Conservation (phyloP, 2,113 vertebrate species). For the Pogonocichla stellata region DNA sequence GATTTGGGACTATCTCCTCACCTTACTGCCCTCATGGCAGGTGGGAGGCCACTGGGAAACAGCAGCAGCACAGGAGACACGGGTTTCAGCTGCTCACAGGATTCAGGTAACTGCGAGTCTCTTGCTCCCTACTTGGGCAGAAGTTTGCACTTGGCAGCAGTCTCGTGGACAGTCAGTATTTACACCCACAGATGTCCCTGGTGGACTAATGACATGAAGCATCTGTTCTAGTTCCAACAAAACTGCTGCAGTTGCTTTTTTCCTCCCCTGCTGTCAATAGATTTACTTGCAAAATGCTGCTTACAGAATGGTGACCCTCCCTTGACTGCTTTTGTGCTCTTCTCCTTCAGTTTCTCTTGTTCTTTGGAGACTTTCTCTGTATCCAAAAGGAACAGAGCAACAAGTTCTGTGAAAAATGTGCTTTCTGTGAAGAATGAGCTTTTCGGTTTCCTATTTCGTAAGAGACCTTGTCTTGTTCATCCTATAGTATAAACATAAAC, state of each 20-base stretch:
- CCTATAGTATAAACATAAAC: not conserved
- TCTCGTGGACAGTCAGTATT: not conserved
- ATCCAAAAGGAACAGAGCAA: not conserved
- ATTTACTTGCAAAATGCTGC: not conserved
- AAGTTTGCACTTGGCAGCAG: not conserved
- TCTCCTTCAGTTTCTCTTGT: not conserved
- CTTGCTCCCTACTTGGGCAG: not conserved
- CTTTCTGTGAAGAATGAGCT: not conserved
- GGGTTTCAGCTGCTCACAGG: slow-evolving; percentile 96
- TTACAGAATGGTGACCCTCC: not conserved
- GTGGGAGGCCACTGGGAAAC: slow-evolving; percentile 84
- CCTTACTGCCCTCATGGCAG: slow-evolving; percentile 91
- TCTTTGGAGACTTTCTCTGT: not conserved
- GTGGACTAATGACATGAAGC: not conserved
- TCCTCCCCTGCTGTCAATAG: not conserved
- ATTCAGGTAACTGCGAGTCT: slow-evolving; percentile 83
- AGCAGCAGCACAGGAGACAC: slow-evolving; percentile 97
- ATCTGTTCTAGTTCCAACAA: not conserved
- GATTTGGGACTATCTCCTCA: slow-evolving; percentile 97
- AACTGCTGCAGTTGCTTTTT: not conserved
- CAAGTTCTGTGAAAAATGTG: not conserved
- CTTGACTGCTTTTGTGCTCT: not conserved
- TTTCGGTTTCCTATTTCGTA: not conserved
- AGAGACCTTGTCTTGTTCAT: not conserved
- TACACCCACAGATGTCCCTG: not conserved